Evolutionary conservation across 2,797 vertebrate genomes (phyloP), one percentile per base, ranked within the genome.

Genomic region (Diceros bicornis): DNA sequence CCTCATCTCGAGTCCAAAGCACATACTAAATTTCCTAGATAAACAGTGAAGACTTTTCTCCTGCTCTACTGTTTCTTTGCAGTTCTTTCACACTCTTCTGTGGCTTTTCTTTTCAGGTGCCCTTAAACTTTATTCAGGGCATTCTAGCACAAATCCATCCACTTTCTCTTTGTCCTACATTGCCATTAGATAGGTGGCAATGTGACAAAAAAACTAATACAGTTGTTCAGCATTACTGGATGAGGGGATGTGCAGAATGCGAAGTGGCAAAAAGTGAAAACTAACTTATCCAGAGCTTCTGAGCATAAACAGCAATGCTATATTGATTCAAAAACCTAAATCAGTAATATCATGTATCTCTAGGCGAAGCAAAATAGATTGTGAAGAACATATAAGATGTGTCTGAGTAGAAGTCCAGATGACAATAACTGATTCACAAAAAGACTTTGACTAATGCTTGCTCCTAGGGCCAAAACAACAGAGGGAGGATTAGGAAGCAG

Each of bases 361-460:
- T 29, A 82, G 47, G 27, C 37, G 41, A 95, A 93, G 34, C 32
- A 87, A 84, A 94, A 61, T 2, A 62, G 64, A 96, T 47, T 96
- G 11, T 91, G 52, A 92, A 50, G 47, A 94, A 87, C 29, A 66
- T 4, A 37, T 0, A 71, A 4, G 8, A 71, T 52, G 61, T 57
- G 17, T 50, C 62, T 91, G 82, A 74, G 47, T 52, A 93, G 3
- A 88, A 89, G 71, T 25, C 44, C 41, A 77, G n/a, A 68, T 25
- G 84, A 83, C 61, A 72, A 0, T 61, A 91, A 83, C 32, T 1
- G 34, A 47, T n/a, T 96, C 25, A 57, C 6, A 62, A 57, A 68
- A 81, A 17, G 16, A 77, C 47, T 44, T 0, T 62, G 47, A 66
- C 57, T 88, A 89, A 82, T n/a, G 20, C 21, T 81, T n/a, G 34